phyloP scores from a whole-genome alignment of 2,888 invertebrate species.

The Zygothrica quintamaculata region DNA sequence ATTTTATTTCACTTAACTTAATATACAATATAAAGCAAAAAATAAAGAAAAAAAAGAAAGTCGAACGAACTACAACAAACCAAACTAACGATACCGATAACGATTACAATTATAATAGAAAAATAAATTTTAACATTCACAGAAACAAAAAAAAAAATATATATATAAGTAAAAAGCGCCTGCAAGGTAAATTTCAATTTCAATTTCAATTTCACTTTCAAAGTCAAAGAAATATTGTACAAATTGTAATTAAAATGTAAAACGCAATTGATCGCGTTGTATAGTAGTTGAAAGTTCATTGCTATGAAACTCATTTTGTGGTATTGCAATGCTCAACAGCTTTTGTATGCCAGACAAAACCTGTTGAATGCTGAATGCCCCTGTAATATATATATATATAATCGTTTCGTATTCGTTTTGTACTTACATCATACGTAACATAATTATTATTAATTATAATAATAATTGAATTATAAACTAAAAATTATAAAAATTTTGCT shows the following conservation, averaged over 20 bases:
- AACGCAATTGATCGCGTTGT: conserved; percentile 24
- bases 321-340: conserved; percentile 27
- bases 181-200: conserved; percentile 44
- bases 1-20: conserved; percentile 15
- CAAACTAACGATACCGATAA: conserved; percentile 51
- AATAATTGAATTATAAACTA: neutral
- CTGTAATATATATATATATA: conserved; percentile 21
- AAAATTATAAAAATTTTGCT: neutral
- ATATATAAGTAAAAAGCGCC: conserved; percentile 30
- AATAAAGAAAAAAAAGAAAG: conserved; percentile 14
- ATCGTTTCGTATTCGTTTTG: conserved; percentile 14
- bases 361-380: conserved; percentile 44
- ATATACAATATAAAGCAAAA: conserved; percentile 2
- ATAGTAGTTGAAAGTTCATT: conserved; percentile 58
- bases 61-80: conserved; percentile 69
- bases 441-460: conserved; percentile 6
- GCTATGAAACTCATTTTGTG: conserved; percentile 48
- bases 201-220: no score
- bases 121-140: conserved; percentile 27
- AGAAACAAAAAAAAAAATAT: neutral
- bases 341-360: conserved; percentile 38
- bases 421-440: conserved; percentile 45
- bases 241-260: conserved; percentile 14
- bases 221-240: conserved; percentile 32
- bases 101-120: conserved; percentile 31